Evolutionary conservation across 2,888 invertebrate species (phyloP).

Genomic region (Parthenolecanium corni): DNA sequence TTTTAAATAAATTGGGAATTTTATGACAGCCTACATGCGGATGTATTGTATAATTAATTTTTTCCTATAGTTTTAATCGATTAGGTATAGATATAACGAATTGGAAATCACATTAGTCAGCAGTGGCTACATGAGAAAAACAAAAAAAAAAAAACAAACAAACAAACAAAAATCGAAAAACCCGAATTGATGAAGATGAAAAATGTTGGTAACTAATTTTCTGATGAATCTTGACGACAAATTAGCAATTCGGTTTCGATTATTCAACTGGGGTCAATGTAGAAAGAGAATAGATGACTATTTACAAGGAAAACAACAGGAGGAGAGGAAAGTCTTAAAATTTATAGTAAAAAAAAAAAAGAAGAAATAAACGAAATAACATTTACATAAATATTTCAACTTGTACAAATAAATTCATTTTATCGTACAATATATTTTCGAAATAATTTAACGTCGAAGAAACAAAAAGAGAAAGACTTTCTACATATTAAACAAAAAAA

Average conservation of each 20-base stretch:
- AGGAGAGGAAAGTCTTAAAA: neutral
- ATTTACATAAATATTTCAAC: neutral
- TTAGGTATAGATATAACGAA: too few relatives aligned
- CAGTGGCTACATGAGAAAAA: neutral
- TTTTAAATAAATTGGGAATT: neutral
- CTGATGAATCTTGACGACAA: neutral
- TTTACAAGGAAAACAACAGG: neutral
- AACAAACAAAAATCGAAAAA: neutral
- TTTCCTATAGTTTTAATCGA: too few relatives aligned
- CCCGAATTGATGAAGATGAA: neutral
- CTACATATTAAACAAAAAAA: slow-evolving; percentile 1
- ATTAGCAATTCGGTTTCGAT: neutral
- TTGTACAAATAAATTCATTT: slow-evolving; percentile 2
- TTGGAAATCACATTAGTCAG: too few relatives aligned
- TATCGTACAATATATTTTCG: too few relatives aligned
- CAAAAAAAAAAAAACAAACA: neutral
- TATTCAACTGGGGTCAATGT: neutral
- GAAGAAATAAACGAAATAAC: neutral
- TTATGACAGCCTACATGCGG: neutral
- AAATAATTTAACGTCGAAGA: too few relatives aligned
- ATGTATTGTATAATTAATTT: neutral
- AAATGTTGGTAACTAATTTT: neutral
- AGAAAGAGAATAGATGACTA: neutral
- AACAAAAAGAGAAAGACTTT: neutral
- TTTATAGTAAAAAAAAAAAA: neutral